Conservation (phyloP, 2,113 vertebrate species). For the Hiodon alosoides region DNA sequence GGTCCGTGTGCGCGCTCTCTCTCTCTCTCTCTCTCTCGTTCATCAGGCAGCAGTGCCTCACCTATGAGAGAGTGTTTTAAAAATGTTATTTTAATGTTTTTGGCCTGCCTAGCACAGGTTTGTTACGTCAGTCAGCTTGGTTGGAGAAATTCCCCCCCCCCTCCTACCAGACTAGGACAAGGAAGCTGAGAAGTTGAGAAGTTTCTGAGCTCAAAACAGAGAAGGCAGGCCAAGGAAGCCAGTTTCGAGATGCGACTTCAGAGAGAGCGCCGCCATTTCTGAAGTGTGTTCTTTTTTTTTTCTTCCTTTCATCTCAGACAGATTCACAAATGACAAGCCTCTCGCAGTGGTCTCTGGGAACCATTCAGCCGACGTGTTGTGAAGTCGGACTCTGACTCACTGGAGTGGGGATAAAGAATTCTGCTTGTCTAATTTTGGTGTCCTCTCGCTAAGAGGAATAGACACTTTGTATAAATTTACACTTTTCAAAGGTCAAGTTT, state of each 20-base stretch:
- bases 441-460: not conserved
- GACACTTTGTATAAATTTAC: not conserved
- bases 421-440: not conserved
- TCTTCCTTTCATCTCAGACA: too few relatives aligned
- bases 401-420: not conserved
- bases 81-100: too few relatives aligned
- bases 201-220: not conserved
- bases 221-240: not conserved
- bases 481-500: not conserved
- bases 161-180: not conserved
- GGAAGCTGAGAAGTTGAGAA: not conserved
- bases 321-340: too few relatives aligned
- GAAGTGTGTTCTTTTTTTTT: not conserved
- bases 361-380: too few relatives aligned
- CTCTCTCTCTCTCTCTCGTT: constrained; percentile 6
- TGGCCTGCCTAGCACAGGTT: too few relatives aligned
- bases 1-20: constrained; percentile 15
- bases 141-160: not conserved
- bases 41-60: not conserved
- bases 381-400: not conserved
- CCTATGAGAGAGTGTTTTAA: not conserved
- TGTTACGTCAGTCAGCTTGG: too few relatives aligned
- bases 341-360: too few relatives aligned
- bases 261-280: not conserved
- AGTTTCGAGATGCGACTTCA: not conserved